Base-by-base conservation (phyloP, 2,888 invertebrate species). In the Beris morrisii region DNA sequence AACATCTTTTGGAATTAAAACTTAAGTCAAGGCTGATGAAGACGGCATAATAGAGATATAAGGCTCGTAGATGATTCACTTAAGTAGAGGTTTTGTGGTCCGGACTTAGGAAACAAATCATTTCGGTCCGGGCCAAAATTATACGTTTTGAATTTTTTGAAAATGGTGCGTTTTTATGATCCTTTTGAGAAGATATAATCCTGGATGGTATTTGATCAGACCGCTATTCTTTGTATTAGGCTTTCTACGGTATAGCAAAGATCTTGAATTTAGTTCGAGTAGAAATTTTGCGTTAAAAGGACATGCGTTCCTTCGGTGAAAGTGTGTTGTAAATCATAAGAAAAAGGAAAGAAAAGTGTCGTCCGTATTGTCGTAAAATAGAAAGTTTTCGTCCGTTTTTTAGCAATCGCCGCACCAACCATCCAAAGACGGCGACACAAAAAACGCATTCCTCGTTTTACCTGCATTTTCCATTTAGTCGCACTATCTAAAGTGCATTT, bases 401-500 rank as follows among this genome's bases (percentile, higher is more conserved):
- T 38, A 38, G 38, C 38, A 38, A 38, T 9, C 9, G 9, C 4
- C 3, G 38, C 22, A 22, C 38, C 38, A 9, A 5, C 38, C 9
- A 1, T 7, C 38, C 38, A 3, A 3, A 1, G 38, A 38, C 38
- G 22, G 2, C 22, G 22, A 22, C 22, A 22, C 1, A 22, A 22
- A 22, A 22, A 22, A 22, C 22, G 38, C 38, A 38, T 7, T 48
- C 31, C 48, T 15, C 56, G 15, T 48, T 59, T 59, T 48, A 59
- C 48, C 58, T 30, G 58, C 15, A 15, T 48, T 15, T 15, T 50
- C 13, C 31, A 44, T 52, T 31, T 30, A 48, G 32, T 32, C 55
- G 32, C 55, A 30, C 55, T 38, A 64, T 64, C 64, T 64, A 54
- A 64, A 64, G 64, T 64, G 64, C 64, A 64, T 64, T 64, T 64